A percentile compares a stretch with the other conserved stretches of the same genome.
Conservation (phyloP, 1,140 invertebrate species). For the Samia ricini region DNA sequence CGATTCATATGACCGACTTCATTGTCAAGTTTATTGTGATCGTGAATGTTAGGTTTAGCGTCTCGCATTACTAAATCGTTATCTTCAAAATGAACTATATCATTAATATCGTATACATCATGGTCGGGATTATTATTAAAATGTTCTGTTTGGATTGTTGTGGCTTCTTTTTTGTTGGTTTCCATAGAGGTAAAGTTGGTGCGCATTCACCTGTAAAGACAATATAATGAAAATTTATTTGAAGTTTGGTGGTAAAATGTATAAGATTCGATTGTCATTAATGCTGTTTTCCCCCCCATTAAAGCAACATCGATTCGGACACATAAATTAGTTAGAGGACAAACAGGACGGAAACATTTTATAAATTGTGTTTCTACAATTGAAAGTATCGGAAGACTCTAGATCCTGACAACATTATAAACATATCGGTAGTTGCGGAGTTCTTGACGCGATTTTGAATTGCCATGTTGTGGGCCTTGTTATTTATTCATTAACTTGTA, state of each 20-base stretch:
- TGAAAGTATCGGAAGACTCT: too few species aligned
- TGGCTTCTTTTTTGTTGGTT: constrained; percentile 42
- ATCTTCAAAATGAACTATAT: constrained; percentile 70
- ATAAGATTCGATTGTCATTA: too few species aligned
- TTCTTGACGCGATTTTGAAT: too few species aligned
- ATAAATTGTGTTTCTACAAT: too few species aligned
- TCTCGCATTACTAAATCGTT: constrained; percentile 71
- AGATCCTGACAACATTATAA: too few species aligned
- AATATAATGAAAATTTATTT: constrained; percentile 9
- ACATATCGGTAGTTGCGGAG: too few species aligned
- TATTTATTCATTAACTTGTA: too few species aligned
- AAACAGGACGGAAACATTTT: too few species aligned
- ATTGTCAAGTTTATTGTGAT: constrained; percentile 63
- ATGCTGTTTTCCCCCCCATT: too few species aligned
- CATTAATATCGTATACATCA: constrained; percentile 63
- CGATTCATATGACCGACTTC: constrained; percentile 22
- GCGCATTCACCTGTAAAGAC: constrained; percentile 91
- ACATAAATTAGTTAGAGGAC: too few species aligned
- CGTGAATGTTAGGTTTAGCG: constrained; percentile 31
- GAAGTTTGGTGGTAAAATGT: not conserved
- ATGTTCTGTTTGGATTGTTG: constrained; percentile 49
- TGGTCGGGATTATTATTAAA: constrained; percentile 36
- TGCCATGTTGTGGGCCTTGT: too few species aligned
- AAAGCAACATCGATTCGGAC: too few species aligned
- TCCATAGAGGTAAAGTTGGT: constrained; percentile 62